These are phyloP conservation scores for Potorous gilbertii DNA, from an alignment of 2,797 vertebrate species.

Conservation along the genomic window DNA sequence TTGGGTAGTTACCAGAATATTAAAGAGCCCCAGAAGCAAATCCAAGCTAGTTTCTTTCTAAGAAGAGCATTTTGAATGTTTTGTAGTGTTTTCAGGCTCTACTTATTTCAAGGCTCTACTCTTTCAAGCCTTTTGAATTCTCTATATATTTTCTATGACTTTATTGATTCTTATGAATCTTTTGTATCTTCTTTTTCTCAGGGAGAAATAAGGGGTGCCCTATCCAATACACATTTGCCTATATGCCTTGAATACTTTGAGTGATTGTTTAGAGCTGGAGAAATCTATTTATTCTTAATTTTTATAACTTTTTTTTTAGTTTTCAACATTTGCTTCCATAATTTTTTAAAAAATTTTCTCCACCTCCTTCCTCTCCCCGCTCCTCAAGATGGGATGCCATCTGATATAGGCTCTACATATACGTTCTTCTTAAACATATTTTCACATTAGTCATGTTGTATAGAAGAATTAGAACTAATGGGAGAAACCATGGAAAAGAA, in stretches of 20 bases:
- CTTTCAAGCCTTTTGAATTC: background rate
- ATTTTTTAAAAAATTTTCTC: too few relatives aligned
- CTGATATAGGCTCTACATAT: too few relatives aligned
- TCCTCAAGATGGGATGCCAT: too few relatives aligned
- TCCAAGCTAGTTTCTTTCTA: background rate
- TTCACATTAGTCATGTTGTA: too few relatives aligned
- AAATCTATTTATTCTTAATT: background rate
- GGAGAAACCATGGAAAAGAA: too few relatives aligned
- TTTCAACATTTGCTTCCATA: too few relatives aligned
- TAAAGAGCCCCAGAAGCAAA: background rate
- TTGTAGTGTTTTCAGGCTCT: background rate
- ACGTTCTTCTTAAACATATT: too few relatives aligned
- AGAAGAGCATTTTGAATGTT: background rate
- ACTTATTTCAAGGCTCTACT: background rate
- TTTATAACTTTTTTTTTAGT: too few relatives aligned
- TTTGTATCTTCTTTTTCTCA: background rate
- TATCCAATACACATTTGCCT: background rate
- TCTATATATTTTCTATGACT: background rate
- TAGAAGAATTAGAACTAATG: too few relatives aligned
- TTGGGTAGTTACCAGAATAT: background rate
- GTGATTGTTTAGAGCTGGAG: background rate
- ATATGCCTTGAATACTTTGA: background rate
- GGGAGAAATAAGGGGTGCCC: background rate
- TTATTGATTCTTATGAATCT: background rate
- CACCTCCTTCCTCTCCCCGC: too few relatives aligned